These are phyloP conservation scores for Caenorhabditis angaria DNA, from an alignment of 2,888 invertebrate genomes.

Conservation along the genomic window DNA sequence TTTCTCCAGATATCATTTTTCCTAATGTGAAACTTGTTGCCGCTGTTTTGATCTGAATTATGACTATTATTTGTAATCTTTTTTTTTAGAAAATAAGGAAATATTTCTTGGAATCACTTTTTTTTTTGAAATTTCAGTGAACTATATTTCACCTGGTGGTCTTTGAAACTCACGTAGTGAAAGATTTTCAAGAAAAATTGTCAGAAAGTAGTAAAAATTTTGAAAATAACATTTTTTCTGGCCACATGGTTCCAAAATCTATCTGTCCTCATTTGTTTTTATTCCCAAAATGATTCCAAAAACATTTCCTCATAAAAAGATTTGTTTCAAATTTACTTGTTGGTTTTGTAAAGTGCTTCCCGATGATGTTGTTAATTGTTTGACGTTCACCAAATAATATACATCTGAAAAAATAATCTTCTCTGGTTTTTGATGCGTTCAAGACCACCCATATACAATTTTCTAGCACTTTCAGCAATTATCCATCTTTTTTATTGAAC, in stretches of 20 bases:
- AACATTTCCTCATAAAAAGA: not conserved
- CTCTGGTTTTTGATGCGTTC: constrained; percentile 11
- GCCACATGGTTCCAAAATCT: no score
- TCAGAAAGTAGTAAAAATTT: not conserved
- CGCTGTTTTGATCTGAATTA: constrained; percentile 67
- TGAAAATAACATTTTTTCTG: no score
- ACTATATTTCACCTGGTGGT: no score
- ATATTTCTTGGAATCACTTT: no score
- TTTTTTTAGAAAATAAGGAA: no score
- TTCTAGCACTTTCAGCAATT: constrained; percentile 2
- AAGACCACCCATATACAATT: not conserved
- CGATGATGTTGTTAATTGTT: constrained; percentile 64
- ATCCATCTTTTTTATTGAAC: constrained; percentile 1
- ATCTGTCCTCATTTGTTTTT: no score
- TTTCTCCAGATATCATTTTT: constrained; percentile 65
- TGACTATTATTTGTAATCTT: constrained; percentile 2
- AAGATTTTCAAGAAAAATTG: not conserved
- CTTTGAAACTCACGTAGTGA: no score
- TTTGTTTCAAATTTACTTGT: constrained; percentile 50
- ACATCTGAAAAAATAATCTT: constrained; percentile 45
- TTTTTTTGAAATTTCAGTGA: not conserved
- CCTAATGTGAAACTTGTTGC: constrained; percentile 63
- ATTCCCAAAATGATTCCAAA: not conserved
- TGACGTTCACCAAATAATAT: constrained; percentile 69
- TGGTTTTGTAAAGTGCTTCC: constrained; percentile 59